Base-by-base conservation (phyloP, 2,113 vertebrate species). In the Pelobates fuscus region DNA sequence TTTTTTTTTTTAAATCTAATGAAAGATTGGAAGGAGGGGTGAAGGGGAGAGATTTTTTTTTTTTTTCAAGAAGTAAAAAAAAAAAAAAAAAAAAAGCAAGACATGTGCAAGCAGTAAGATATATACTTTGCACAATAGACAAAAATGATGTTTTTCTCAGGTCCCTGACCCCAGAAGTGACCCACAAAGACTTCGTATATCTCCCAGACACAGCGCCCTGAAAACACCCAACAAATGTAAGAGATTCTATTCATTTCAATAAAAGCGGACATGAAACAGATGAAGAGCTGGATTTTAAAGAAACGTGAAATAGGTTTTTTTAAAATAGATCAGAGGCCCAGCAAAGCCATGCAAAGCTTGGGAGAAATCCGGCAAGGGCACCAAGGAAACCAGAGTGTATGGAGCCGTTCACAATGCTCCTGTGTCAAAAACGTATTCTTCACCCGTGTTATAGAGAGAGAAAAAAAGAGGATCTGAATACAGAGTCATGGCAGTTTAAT, bases 231-330 rank as follows among this genome's bases (percentile, higher is more conserved):
- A 77, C 73, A 61, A 77, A 77, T 77, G 73, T 68, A 27, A 67
- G 57, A 67, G 73, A 77, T 77, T 77, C 73, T 68, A 77, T 77
- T 67, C 64, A 77, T 77, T 77, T 68, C 73, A 77, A 68, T 67
- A 77, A 77, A 77, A 77, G 73, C 64, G 37, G 23, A 77, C 73
- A 68, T 77, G 72, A 77, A 77, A 76, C 73, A 67, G 73, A 76
- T 49, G 26, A 76, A 60, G 54, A 77, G 65, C n/a, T 41, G 21
- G 54, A 68, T 77, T 77, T 77, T 68, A 68, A 60, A 67, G 43
- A 61, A 76, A 77, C 43, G 64, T 68, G 64, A 52, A 77, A 68
- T 24, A 49, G 25, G 7, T 74, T 63, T 63, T 61, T 64, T 75
- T 66, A 44, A 67, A 24, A 75, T 67, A 77, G 73, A 77, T 77